Base-by-base conservation (phyloP, 2,797 vertebrate species). In the Lepilemur septentrionalis region DNA sequence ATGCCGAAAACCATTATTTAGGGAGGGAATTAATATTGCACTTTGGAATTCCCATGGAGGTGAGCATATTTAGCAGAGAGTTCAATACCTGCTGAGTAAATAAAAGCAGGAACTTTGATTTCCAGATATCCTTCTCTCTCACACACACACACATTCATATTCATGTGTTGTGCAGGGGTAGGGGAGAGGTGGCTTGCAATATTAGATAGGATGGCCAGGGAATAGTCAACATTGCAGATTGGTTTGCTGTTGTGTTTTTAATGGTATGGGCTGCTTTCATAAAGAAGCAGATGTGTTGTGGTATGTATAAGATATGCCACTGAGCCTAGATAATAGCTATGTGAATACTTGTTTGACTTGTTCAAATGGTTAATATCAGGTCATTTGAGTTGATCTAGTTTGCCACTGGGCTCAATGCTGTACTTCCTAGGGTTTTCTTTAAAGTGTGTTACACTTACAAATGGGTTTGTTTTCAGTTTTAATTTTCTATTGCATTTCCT, bases 61-160 rank as follows among this genome's bases (percentile, higher is more conserved):
- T 81, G 75, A 96, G 70, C 52, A 25, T 81, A 70, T 81, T 89
- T 80, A 92, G 59, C 79, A 95, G 50, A 32, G 20, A 69, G 41
- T 86, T 96, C 73, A 78, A 67, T 81, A 89, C 30, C 81, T 84
- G 46, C 93, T 87, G 88, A 89, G 70, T 94, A 93, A 94, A 92
- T 61, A 79, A 57, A 96, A 96, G 65, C 46, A 86, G 32, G n/a
- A 79, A 41, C 3, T 25, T 86, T 35, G 14, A 32, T 82, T 95
- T 90, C 46, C 15, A 92, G 70, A 22, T 65, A 2, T 50, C 11
- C 38, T 72, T 12, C 28, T 10, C 32, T 38, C 3, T 25, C 35
- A 38, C 35, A 22, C 35, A 55, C 10, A 30, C 14, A 8, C 28
- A 5, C 41, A 12, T 11, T 41, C 50, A 35, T 59, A 13, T 1